Conservation (phyloP, 2,888 invertebrate genomes). For the Junonia oenone region DNA sequence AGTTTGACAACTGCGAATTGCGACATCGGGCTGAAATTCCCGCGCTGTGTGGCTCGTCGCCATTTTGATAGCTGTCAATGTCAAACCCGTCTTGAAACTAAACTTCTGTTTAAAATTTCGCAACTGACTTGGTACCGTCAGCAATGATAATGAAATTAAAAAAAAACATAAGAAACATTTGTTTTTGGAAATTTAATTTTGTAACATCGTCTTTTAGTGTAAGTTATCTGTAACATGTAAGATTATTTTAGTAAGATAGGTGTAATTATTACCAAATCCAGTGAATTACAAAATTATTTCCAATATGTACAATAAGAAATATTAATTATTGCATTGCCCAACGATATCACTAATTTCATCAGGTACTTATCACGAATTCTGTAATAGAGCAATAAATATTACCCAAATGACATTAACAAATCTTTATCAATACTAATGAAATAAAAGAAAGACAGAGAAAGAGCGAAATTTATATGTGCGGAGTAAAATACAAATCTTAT, state of each 20-base stretch:
- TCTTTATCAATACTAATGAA: no score
- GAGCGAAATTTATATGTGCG: no score
- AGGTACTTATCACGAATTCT: background rate
- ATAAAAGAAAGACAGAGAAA: no score
- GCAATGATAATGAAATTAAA: background rate
- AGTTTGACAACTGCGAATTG: slow-evolving; percentile 30
- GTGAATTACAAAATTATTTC: background rate
- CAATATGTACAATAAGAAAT: background rate
- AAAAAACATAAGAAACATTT: background rate
- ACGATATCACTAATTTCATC: background rate
- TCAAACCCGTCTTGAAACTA: slow-evolving; percentile 39
- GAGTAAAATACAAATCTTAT: no score
- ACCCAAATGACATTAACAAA: background rate
- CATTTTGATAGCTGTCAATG: slow-evolving; percentile 66
- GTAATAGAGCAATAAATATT: background rate
- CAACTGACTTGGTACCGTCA: slow-evolving; percentile 7
- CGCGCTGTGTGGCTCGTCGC: slow-evolving; percentile 44
- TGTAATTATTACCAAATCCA: no score
- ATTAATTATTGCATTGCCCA: background rate
- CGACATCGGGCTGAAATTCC: slow-evolving; percentile 29
- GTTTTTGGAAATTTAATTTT: background rate
- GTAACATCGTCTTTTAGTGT: no score
- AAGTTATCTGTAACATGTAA: no score
- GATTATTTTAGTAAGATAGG: no score
- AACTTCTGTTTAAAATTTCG: slow-evolving; percentile 15